Base-by-base conservation (phyloP, 2,113 vertebrate genomes). In the Crocuta crocuta region DNA sequence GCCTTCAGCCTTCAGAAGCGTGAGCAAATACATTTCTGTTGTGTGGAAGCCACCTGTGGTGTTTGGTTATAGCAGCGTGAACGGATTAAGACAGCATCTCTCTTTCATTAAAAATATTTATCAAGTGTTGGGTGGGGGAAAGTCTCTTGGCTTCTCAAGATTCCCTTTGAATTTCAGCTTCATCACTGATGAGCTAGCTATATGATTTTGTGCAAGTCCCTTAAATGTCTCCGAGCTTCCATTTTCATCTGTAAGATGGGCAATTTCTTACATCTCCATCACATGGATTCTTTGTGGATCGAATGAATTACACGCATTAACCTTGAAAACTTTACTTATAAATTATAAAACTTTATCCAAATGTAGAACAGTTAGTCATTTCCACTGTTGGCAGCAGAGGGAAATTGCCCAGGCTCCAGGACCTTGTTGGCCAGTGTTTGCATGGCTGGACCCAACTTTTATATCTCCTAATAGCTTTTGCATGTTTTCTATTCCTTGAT, bases 281-380 rank as follows among this genome's bases (percentile, higher is more conserved):
- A 33, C 24, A 4, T 23, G 58, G 43, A 61, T 82, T 71, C 76
- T 76, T 58, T 95, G 84, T 61, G 39, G 82, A 45, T 61, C 89
- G 94, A 31, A 39, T 13, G 48, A 90, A 74, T 91, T 33, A 73
- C 39, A 84, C 35, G 55, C 80, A 70, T 93, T 82, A 68, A 89
- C 68, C 39, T 95, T 15, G 48, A 61, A 93, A 50, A 50, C 76
- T 95, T 78, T 71, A 50, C 63, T 89, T 83, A 83, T 89, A 73
- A 91, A 91, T 35, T 65, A 89, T 33, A 78, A 78, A 35, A 61
- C 53, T 73, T 78, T 70, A 10, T 91, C 68, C 0, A 3, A 95
- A 83, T 43, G 45, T 31, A 45, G 45, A 61, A 12, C 23, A 28
- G 70, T 80, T 58, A 58, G 45, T 90, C 16, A 92, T 92, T 74